These are phyloP conservation scores for Phylloscopus trochilus DNA, from an alignment of 2,113 vertebrate genomes.

Conservation along the genomic window DNA sequence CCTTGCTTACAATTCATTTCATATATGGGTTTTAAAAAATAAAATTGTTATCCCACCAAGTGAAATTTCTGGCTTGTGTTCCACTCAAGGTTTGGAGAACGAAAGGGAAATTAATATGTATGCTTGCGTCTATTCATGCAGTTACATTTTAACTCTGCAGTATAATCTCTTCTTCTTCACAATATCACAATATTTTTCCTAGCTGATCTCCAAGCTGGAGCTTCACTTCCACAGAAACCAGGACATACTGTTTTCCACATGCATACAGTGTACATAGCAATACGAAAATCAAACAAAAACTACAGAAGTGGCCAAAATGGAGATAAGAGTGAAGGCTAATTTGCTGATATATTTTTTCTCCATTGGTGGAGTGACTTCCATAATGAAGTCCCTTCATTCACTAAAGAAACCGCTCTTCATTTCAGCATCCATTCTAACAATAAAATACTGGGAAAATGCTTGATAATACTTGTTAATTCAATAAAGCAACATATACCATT, in stretches of 20 bases:
- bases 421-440: neutral
- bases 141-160: neutral
- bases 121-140: neutral
- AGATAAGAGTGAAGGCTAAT: neutral
- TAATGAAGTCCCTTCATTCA: neutral
- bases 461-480: neutral
- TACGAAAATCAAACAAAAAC: neutral
- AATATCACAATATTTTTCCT: slow-evolving; percentile 36
- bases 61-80: slow-evolving; percentile 11
- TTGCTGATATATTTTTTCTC: neutral
- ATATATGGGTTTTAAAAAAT: neutral
- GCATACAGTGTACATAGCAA: neutral
- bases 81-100: neutral
- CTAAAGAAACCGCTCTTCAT: neutral
- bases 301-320: neutral
- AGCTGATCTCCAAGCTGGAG: neutral
- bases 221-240: neutral
- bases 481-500: neutral
- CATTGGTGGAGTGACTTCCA: neutral
- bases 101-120: slow-evolving; percentile 13
- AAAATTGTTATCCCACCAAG: neutral
- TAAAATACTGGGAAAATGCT: neutral
- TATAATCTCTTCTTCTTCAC: slow-evolving; percentile 1
- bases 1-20: neutral
- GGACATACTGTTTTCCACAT: neutral